Conservation (phyloP, 1,140 invertebrate species). For the Idris sp. region DNA sequence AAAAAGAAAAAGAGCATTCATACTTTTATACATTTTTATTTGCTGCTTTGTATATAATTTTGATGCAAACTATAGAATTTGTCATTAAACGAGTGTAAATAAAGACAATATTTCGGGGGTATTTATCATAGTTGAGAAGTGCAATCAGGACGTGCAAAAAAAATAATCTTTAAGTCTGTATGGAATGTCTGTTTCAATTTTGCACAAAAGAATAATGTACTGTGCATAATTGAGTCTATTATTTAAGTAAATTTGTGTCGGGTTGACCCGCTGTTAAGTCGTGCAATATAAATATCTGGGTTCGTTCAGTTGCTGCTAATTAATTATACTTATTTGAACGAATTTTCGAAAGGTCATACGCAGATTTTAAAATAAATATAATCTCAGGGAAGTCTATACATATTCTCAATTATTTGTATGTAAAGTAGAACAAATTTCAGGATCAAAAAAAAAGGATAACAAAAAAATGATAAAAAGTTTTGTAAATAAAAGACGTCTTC, state of each 20-base stretch:
- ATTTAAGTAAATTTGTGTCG: conserved; percentile 11
- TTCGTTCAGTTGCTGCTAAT: conserved; percentile 39
- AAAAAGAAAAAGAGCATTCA: conserved; percentile 40
- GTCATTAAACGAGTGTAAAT: conserved; percentile 40
- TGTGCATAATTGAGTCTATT: conserved; percentile 13
- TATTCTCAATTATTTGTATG: conserved; percentile 67
- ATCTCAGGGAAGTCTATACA: conserved; percentile 76
- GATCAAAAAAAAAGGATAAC: conserved; percentile 38
- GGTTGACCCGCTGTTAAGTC: conserved; percentile 24
- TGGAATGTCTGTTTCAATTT: too few species aligned
- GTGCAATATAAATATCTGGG: conserved; percentile 60
- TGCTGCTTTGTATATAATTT: conserved; percentile 62
- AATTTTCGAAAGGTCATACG: conserved; percentile 45
- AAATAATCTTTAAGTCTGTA: conserved; percentile 47
- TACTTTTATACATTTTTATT: conserved; percentile 66
- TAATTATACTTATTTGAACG: conserved; percentile 55
- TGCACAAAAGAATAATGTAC: conserved; percentile 7
- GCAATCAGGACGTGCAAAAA: conserved; percentile 68
- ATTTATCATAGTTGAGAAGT: conserved; percentile 71
- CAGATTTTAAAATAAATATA: conserved; percentile 71
- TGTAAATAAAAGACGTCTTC: conserved; percentile 48
- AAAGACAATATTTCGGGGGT: conserved; percentile 46
- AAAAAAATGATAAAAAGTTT: conserved; percentile 25
- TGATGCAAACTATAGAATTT: conserved; percentile 15
- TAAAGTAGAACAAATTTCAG: conserved; percentile 58